Evolutionary conservation across 2,888 invertebrate genomes (phyloP).

Genomic region (Dryococelus australis): DNA sequence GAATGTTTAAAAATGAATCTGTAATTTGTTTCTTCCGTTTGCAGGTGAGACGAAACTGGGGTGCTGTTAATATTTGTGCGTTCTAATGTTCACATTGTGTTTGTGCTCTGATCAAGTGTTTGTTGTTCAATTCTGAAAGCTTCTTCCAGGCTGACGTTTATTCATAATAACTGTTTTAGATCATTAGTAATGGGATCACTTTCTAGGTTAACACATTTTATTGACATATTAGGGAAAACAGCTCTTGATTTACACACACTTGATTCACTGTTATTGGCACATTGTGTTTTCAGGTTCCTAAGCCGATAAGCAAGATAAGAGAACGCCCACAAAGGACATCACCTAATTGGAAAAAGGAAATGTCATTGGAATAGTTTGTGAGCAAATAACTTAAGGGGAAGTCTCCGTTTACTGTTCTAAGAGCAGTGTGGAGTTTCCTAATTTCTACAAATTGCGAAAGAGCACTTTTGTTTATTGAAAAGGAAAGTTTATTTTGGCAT

Average conservation of each 20-base stretch:
- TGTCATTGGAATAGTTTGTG: not conserved
- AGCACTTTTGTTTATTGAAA: not conserved
- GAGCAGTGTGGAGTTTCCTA: not conserved
- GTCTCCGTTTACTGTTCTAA: not conserved
- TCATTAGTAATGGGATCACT: not conserved
- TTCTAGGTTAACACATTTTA: not conserved
- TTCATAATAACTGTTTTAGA: not conserved
- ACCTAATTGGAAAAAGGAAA: not conserved
- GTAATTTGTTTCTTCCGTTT: constrained; percentile 27
- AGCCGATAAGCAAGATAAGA: constrained; percentile 19
- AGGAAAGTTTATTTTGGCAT: not conserved
- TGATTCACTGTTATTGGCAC: not conserved
- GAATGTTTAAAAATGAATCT: constrained; percentile 16
- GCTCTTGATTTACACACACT: not conserved
- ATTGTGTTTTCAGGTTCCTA: not conserved
- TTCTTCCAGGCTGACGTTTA: constrained; percentile 24
- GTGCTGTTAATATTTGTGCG: constrained; percentile 7
- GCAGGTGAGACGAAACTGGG: constrained; percentile 22
- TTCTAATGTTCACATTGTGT: constrained; percentile 9
- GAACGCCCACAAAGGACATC: constrained; percentile 25
- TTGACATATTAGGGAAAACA: constrained; percentile 22
- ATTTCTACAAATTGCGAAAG: not conserved
- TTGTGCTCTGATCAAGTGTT: constrained; percentile 24
- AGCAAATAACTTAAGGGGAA: not conserved
- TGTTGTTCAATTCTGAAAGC: constrained; percentile 23